Evolutionary conservation across 1,140 invertebrate species (phyloP).

Genomic region (Dreissena rostriformis): DNA sequence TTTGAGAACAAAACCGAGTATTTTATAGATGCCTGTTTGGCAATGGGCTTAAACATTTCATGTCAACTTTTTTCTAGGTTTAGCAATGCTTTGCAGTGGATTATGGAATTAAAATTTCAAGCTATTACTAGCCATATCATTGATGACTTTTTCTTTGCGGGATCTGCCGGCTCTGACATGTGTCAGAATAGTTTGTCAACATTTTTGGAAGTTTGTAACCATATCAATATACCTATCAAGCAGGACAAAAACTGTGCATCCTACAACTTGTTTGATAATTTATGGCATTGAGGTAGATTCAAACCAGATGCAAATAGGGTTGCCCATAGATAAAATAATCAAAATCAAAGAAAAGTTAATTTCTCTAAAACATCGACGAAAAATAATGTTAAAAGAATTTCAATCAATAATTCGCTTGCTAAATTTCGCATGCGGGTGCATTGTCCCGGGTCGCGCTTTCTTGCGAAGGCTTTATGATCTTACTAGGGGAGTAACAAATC

Average conservation of each 20-base stretch:
- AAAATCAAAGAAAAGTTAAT: too few species aligned
- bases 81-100: constrained; percentile 33
- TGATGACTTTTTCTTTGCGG: constrained; percentile 42
- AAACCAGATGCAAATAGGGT: not conserved
- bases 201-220: too few species aligned
- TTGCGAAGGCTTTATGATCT: constrained; percentile 46
- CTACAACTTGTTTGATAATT: constrained; percentile 36
- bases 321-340: not conserved
- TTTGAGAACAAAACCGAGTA: not conserved
- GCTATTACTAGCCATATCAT: constrained; percentile 30
- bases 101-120: constrained; percentile 27
- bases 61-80: constrained; percentile 23
- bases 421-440: constrained; percentile 49
- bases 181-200: too few species aligned
- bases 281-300: constrained; percentile 8
- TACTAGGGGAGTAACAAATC: constrained; percentile 21
- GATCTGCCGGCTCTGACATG: not conserved
- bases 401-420: constrained; percentile 46
- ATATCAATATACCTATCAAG: constrained; percentile 35
- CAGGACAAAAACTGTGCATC: not conserved
- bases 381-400: too few species aligned
- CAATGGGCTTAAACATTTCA: constrained; percentile 28
- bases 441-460: constrained; percentile 46
- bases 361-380: too few species aligned
- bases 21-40: constrained; percentile 35